Evolutionary conservation across 2,113 vertebrate genomes (phyloP), one percentile per base, ranked within the genome.

Genomic region (Crotalus tigris): DNA sequence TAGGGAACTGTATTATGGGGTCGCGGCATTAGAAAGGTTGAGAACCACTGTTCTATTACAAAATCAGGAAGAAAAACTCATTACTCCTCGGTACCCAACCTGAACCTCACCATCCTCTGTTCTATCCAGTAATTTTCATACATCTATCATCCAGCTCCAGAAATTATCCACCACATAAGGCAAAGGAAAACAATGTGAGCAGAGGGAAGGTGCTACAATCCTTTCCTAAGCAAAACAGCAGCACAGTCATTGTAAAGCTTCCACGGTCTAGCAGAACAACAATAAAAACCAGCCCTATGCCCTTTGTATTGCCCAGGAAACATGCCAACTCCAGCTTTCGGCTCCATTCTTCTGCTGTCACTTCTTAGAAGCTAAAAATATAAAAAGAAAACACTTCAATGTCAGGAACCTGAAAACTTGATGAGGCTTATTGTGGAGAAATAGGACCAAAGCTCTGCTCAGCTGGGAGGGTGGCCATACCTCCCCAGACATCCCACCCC

Each of bases 311-410:
- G 95, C 95, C 94, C 92, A 55, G 0, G 6, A 87, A 91, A 96
- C 94, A 23, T 90, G 61, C 94, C 95, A 97, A 95, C 85, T 90
- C 55, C 91, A 51, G 93, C 92, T 92, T 64, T 59, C 96, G 95
- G 94, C 53, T 93, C 85, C 19, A 0, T 92, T 90, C 94, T 58
- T 0, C 87, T 49, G 69, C 69, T 81, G 54, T 88, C 89, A 26
- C 81, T 94, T 86, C 91, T 89, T 49, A 21, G 53, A 61, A 85
- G 91, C 39, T 44, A 93, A 87, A 51, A 51, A 51, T 81, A 81
- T 39, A 81, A 26, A 88, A 46, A 87, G 49, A 51, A 92, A 92
- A 26, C 17, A 51, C 54, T 58, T 92, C 85, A 33, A 33, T 92
- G 19, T n/a, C 85, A 87, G 46, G 85, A 58, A 24, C n/a, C 24